phyloP scores from a whole-genome alignment of 2,797 vertebrate genomes.

The Bradypodion ventrale region DNA sequence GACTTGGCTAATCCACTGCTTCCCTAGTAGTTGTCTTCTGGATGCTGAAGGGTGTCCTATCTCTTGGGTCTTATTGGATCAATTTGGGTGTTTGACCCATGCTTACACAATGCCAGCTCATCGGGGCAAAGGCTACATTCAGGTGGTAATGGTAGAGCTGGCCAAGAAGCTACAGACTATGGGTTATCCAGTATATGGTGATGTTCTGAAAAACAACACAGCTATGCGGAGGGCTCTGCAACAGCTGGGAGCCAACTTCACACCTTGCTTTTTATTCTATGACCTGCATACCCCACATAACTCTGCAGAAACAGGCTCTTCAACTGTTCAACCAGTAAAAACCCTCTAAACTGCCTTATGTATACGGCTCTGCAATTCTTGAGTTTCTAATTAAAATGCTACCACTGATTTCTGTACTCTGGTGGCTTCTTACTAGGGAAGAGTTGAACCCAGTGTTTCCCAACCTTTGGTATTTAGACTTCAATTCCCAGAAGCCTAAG shows the following conservation, averaged over 20 bases:
- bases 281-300: background rate
- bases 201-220: constrained; percentile 15
- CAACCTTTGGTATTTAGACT: too few relatives aligned
- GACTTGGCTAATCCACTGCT: background rate
- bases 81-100: constrained; percentile 7
- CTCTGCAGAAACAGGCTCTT: background rate
- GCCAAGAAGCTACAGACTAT: background rate
- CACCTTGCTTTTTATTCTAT: constrained; percentile 1
- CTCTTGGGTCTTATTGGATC: constrained; percentile 20
- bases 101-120: constrained; percentile 22
- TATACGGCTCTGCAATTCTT: background rate
- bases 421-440: background rate
- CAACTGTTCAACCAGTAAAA: background rate
- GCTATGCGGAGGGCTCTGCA: background rate
- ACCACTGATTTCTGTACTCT: background rate
- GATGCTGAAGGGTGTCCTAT: constrained; percentile 9
- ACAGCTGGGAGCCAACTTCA: background rate
- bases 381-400: background rate
- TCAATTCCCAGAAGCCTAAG: too few relatives aligned
- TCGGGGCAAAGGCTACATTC: constrained; percentile 22
- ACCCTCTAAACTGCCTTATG: background rate
- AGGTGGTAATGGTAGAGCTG: constrained; percentile 9
- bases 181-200: background rate
- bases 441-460: too few relatives aligned
- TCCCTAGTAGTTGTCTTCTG: constrained; percentile 15